These are phyloP conservation scores for Dioctria linearis DNA, from an alignment of 2,888 invertebrate genomes.

Conservation along the genomic window DNA sequence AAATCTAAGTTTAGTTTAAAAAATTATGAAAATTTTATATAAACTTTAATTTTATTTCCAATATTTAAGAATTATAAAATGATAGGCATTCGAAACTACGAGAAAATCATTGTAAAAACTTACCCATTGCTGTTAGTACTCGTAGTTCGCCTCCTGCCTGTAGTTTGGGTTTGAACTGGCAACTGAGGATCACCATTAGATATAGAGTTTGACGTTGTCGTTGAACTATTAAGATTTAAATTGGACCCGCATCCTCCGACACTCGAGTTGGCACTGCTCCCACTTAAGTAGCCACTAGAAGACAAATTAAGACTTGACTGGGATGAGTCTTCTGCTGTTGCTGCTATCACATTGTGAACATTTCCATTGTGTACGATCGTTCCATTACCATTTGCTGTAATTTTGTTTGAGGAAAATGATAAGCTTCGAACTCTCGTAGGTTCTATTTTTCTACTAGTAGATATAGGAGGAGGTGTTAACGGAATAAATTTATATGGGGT, in stretches of 20 bases:
- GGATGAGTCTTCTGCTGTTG: constrained; percentile 62
- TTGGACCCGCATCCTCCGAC: constrained; percentile 55
- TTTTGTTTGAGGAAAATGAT: constrained; percentile 70
- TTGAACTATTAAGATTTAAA: constrained; percentile 45
- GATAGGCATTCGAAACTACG: neutral
- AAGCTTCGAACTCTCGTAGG: constrained; percentile 67
- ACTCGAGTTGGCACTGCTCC: constrained; percentile 61
- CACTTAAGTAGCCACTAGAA: constrained; percentile 63
- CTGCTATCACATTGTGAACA: constrained; percentile 58
- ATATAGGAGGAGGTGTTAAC: constrained; percentile 69
- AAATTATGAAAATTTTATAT: neutral
- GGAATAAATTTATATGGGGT: constrained; percentile 61
- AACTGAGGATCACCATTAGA: constrained; percentile 49
- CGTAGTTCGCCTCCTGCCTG: constrained; percentile 68
- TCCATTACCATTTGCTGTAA: constrained; percentile 65
- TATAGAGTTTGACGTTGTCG: constrained; percentile 56
- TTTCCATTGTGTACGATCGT: constrained; percentile 57
- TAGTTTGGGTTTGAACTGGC: constrained; percentile 48
- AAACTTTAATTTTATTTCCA: neutral
- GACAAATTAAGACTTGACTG: constrained; percentile 64
- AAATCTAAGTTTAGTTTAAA: neutral
- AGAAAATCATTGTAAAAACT: constrained; percentile 57
- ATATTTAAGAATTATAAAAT: neutral
- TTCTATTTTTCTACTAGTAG: constrained; percentile 66
- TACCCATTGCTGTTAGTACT: constrained; percentile 71